A percentile compares a stretch with the other conserved stretches of the same genome.
Conservation (phyloP, 2,797 vertebrate species). For the Micropoecilia bifurca region DNA sequence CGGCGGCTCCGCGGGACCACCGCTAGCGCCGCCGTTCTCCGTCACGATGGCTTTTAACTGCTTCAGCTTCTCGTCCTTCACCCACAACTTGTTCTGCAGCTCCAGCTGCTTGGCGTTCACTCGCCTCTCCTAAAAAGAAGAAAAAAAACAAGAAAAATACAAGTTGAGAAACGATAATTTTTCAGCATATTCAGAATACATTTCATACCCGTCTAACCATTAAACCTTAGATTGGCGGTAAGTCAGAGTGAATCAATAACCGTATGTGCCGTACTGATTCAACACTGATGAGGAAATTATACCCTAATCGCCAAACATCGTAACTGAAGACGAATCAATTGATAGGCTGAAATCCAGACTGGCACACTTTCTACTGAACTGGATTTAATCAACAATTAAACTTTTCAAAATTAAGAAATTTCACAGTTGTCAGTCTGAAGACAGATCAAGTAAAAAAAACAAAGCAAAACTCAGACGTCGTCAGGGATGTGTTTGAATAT, state of each 20-base stretch:
- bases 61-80: slow-evolving; percentile 97
- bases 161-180: background rate
- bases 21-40: slow-evolving; percentile 73
- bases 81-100: slow-evolving; percentile 99
- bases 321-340: background rate
- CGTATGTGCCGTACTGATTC: background rate
- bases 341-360: background rate
- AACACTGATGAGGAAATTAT: background rate
- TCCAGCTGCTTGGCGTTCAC: slow-evolving; percentile 97
- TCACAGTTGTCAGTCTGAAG: background rate
- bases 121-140: slow-evolving; percentile 83
- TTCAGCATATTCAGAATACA: background rate
- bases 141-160: background rate
- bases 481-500: background rate
- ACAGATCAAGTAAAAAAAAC: background rate
- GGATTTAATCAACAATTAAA: background rate
- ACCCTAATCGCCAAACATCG: background rate
- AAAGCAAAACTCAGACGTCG: background rate
- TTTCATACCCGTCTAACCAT: no score
- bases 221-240: background rate
- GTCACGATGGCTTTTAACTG: slow-evolving; percentile 97
- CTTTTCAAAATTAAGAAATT: background rate
- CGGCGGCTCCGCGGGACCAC: slow-evolving; percentile 57
- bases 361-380: background rate
- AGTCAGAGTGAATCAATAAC: background rate